Evolutionary conservation across 2,113 vertebrate species (phyloP), one percentile per base, ranked within the genome.

Genomic region (Crypturellus undulatus): DNA sequence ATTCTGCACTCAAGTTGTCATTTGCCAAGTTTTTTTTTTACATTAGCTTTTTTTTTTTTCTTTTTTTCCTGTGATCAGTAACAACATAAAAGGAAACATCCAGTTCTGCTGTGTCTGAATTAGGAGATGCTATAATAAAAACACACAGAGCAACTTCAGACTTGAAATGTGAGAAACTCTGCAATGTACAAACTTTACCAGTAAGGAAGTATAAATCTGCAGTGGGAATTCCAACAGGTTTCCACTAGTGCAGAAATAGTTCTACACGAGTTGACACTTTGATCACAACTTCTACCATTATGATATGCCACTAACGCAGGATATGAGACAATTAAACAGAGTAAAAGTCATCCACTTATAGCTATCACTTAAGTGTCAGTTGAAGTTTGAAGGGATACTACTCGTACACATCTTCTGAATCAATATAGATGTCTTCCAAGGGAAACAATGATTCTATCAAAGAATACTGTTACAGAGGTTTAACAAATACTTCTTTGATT

Each of bases 11-110:
- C 89, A 95, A 71, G 93, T 87, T 89, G 45, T 93, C 91, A 95
- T 91, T 96, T 94, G 94, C 91, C 94, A 96, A 95, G 82, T 87
- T 85, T 92, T 96, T 96, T 96, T 95, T 96, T 47, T 54, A 93
- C 86, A 75, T 94, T 93, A 90, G 34, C 92, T 43, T 43, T 43
- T 43, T 43, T 43, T 43, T 43, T 92, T 92, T 69, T 42, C 32
- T 85, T 89, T 58, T 93, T 87, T 89, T 91, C 92, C 84, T 87
- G 71, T 79, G 80, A 96, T 95, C 8, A 0, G 89, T 87, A 96
- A 84, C 52, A 13, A 92, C 87, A 76, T 64, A 79, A 95, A 96
- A 95, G 86, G 93, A 96, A 96, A 95, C 84, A 96, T 95, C 96
- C 96, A 94, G 64, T 89, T 87, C 87, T 86, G 19, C 38, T 56